A percentile compares a stretch with the other conserved stretches of the same genome.
Conservation (phyloP, 2,797 vertebrate genomes). For the Heterohyrax brucei region DNA sequence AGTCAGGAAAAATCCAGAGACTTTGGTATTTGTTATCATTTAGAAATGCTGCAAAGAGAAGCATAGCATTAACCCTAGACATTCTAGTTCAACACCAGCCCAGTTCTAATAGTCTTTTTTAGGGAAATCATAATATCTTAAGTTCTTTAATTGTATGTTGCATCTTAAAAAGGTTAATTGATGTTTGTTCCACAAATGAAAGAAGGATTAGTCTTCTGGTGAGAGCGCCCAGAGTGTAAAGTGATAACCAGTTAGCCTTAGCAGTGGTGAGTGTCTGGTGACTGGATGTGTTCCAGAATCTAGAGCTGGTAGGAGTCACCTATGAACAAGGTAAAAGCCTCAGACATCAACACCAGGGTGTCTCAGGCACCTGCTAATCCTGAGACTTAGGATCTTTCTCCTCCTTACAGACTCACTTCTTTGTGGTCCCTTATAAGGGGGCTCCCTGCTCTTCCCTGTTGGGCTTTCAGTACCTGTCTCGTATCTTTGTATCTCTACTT, state of each 20-base stretch:
- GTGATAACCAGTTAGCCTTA: background rate
- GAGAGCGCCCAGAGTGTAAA: background rate
- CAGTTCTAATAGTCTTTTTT: slow-evolving; percentile 10
- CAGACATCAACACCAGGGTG: background rate
- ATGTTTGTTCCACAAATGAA: slow-evolving; percentile 8
- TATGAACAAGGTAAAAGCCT: background rate
- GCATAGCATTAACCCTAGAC: background rate
- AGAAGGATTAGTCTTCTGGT: background rate
- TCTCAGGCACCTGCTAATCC: background rate
- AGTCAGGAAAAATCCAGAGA: slow-evolving; percentile 20
- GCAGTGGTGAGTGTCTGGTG: background rate
- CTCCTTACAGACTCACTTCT: background rate
- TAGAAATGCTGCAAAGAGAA: background rate
- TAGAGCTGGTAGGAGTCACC: background rate
- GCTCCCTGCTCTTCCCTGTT: accelerated
- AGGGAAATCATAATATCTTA: background rate
- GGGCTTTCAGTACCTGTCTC: background rate
- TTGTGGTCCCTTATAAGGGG: no score
- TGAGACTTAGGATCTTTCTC: background rate
- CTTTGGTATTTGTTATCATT: slow-evolving; percentile 23
- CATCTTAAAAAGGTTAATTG: background rate
- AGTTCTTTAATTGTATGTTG: background rate
- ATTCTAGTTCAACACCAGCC: background rate
- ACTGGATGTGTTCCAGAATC: background rate
- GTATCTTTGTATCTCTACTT: background rate